Evolutionary conservation across 2,888 invertebrate genomes (phyloP), one percentile per base, ranked within the genome.

Genomic region (Petrolisthes manimaculis): DNA sequence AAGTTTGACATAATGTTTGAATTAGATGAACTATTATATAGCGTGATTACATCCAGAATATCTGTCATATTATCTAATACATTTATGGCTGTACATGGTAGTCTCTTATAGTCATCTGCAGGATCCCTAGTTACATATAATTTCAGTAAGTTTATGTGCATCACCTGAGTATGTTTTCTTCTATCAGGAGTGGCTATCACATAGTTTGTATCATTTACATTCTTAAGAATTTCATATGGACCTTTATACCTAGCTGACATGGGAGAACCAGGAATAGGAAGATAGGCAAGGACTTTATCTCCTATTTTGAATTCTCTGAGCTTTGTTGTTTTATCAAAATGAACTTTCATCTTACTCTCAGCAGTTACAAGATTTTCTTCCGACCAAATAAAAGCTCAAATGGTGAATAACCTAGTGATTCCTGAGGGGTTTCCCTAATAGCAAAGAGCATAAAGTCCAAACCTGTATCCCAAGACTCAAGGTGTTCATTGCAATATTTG

Each of bases 341-440:
- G 24, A 14, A 5, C 14, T 51, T 81, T 81, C 81, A 67, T 67
- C 37, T n/a, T 18, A 14, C 77, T 37, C 67, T 81, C 67, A 67
- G 81, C 14, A 51, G 12, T 0, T 14, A 67, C 14, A 24, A 81
- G 37, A 9, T 67, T 61, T 12, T 37, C 37, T 24, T 4, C 12
- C 21, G 14, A 9, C 84, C 75, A 54, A 75, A 77, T 12, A 75
- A 14, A 55, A 84, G 21, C 37, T 84, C 51, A 54, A 84, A 74
- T 8, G 84, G 75, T 4, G 55, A 75, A 24, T 8, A 75, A 4
- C 75, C 75, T 3, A 84, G 37, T 21, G 74, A 74, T 5, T 84
- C 84, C 14, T 84, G 84, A n/a, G 77, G 55, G 37, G 51, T 55
- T 69, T 84, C 84, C 21, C 84, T 74, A 4, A 84, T 56, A 12